A percentile compares a stretch with the other conserved stretches of the same genome.
These are phyloP conservation scores for Limonius californicus DNA, from an alignment of 1,140 invertebrate genomes.

Conservation along the genomic window DNA sequence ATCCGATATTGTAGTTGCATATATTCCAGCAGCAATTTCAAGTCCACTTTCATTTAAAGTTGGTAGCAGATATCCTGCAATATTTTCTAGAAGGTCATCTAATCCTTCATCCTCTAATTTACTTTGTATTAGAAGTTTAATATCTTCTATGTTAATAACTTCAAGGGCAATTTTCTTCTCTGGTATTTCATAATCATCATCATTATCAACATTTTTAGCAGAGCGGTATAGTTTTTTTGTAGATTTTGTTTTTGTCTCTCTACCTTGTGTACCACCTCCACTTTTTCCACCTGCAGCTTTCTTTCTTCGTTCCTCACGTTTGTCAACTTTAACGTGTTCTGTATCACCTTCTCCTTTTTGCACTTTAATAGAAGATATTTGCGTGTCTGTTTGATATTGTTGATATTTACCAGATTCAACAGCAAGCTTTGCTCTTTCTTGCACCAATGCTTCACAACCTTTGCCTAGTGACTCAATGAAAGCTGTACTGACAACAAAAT, in stretches of 20 bases:
- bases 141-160: slow-evolving; percentile 65
- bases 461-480: slow-evolving; percentile 69
- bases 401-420: slow-evolving; percentile 64
- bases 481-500: slow-evolving; percentile 56
- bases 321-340: slow-evolving; percentile 63
- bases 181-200: slow-evolving; percentile 57
- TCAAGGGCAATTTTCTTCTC: slow-evolving; percentile 52
- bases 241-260: slow-evolving; percentile 94
- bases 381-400: slow-evolving; percentile 58
- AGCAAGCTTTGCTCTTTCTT: slow-evolving; percentile 68
- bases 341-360: slow-evolving; percentile 45
- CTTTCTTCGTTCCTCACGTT: slow-evolving; percentile 82
- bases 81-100: slow-evolving; percentile 57
- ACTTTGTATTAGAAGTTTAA: slow-evolving; percentile 62
- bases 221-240: slow-evolving; percentile 70
- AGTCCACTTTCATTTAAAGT: slow-evolving; percentile 56
- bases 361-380: slow-evolving; percentile 50
- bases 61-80: slow-evolving; percentile 59
- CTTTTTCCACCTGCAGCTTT: slow-evolving; percentile 82
- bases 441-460: slow-evolving; percentile 64
- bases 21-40: slow-evolving; percentile 61
- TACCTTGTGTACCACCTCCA: slow-evolving; percentile 86
- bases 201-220: slow-evolving; percentile 51
- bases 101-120: slow-evolving; percentile 62
- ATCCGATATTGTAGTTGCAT: slow-evolving; percentile 66